These are phyloP conservation scores for Vesta saturnalis DNA, from an alignment of 2,888 invertebrate species.

Conservation along the genomic window DNA sequence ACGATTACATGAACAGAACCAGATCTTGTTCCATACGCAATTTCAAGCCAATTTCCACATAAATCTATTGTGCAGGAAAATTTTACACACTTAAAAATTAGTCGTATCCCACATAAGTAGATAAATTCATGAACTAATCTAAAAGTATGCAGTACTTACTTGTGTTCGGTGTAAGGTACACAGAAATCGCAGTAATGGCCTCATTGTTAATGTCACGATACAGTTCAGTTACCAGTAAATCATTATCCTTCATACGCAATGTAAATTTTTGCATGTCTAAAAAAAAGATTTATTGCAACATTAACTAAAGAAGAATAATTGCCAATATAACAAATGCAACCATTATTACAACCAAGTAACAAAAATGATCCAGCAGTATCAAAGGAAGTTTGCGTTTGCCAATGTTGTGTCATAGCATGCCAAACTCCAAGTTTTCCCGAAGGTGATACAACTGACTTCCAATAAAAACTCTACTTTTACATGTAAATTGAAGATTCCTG, in stretches of 20 bases:
- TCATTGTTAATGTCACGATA: slow-evolving; percentile 95
- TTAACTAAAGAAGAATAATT: slow-evolving; percentile 34
- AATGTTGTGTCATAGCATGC: slow-evolving; percentile 99
- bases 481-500: slow-evolving; percentile 89
- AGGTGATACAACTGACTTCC: slow-evolving; percentile 94
- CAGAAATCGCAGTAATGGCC: slow-evolving; percentile 97
- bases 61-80: slow-evolving; percentile 70
- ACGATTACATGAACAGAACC: slow-evolving; percentile 97
- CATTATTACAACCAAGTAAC: slow-evolving; percentile 93
- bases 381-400: slow-evolving; percentile 97
- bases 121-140: neutral
- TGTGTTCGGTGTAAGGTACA: slow-evolving; percentile 98
- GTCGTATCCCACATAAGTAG: neutral
- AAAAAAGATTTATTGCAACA: slow-evolving; percentile 42
- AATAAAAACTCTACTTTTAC: slow-evolving; percentile 96
- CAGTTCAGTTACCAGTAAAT: slow-evolving; percentile 94
- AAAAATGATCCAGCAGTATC: slow-evolving; percentile 98
- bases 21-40: slow-evolving; percentile 96
- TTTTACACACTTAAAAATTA: no score
- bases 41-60: slow-evolving; percentile 99
- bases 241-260: slow-evolving; percentile 98
- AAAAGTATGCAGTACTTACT: slow-evolving; percentile 72
- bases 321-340: slow-evolving; percentile 97
- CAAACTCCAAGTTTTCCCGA: slow-evolving; percentile 98
- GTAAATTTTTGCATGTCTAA: slow-evolving; percentile 99